These are phyloP conservation scores for Hemicordylus capensis DNA, from an alignment of 2,113 vertebrate species.

Conservation along the genomic window DNA sequence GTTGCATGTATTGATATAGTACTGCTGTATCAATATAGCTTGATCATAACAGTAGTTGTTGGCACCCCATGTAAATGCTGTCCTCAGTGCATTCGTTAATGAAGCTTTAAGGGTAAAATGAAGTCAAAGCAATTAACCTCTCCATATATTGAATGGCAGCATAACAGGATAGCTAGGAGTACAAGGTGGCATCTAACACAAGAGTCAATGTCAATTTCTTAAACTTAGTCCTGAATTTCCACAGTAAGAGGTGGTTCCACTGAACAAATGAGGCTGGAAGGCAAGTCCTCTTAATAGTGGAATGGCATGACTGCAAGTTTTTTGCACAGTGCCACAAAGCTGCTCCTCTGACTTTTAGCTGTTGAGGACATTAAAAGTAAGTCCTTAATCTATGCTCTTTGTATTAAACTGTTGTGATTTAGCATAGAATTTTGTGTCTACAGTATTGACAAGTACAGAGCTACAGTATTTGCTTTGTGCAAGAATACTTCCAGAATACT, in stretches of 20 bases:
- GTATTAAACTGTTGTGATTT: background rate
- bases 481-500: no score
- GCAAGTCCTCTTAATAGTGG: background rate
- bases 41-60: background rate
- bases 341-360: background rate
- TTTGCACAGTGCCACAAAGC: background rate
- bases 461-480: no score
- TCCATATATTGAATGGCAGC: background rate
- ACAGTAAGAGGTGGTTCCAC: background rate
- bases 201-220: background rate
- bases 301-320: background rate
- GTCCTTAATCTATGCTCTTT: background rate
- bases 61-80: background rate
- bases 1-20: background rate
- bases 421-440: no score
- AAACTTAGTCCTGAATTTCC: background rate
- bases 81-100: background rate
- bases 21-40: background rate
- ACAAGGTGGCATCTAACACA: no score
- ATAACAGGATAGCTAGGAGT: no score
- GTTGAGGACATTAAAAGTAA: background rate
- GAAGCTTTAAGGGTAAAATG: background rate
- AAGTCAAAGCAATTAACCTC: background rate
- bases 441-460: no score
- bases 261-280: background rate